Conservation (phyloP, 2,113 vertebrate species). For the Labeo catla region DNA sequence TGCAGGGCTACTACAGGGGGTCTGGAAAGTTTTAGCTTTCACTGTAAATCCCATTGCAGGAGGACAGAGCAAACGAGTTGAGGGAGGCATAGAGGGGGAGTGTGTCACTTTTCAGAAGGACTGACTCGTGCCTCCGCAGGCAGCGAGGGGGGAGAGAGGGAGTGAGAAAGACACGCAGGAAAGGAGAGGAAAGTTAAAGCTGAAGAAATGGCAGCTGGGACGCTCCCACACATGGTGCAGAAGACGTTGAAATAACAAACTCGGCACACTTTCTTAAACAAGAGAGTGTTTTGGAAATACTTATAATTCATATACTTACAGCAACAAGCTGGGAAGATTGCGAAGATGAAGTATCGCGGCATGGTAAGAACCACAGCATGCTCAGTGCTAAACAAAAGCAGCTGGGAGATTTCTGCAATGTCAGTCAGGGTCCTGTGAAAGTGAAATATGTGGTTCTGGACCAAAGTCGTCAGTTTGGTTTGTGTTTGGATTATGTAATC, state of each 20-base stretch:
- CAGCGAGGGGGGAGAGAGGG: constrained; percentile 4
- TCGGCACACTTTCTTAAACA: constrained; percentile 7
- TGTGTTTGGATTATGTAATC: constrained; percentile 9
- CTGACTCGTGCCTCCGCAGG: constrained; percentile 36
- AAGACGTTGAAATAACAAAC: constrained; percentile 41
- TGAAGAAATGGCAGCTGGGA: constrained; percentile 53
- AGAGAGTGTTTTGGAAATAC: constrained; percentile 39
- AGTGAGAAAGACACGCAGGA: constrained; percentile 12
- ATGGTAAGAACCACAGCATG: constrained; percentile 49
- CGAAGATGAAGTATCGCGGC: constrained; percentile 50
- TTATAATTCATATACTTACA: constrained; percentile 14
- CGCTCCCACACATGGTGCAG: constrained; percentile 32
- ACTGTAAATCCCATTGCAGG: constrained; percentile 17
- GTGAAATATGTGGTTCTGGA: constrained; percentile 23
- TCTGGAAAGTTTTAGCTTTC: constrained; percentile 13
- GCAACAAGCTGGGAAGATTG: constrained; percentile 6
- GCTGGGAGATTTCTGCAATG: constrained; percentile 32
- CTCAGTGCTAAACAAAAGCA: constrained; percentile 31
- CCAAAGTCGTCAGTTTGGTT: not conserved
- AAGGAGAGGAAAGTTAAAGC: constrained; percentile 27
- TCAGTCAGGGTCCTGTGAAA: constrained; percentile 17
- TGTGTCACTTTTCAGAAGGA: constrained; percentile 55
- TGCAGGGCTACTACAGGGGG: not conserved
- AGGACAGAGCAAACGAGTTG: not conserved
- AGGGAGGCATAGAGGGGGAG: constrained; percentile 35